These are phyloP conservation scores for Orthosia gracilis DNA, from an alignment of 2,888 invertebrate species.

Conservation along the genomic window DNA sequence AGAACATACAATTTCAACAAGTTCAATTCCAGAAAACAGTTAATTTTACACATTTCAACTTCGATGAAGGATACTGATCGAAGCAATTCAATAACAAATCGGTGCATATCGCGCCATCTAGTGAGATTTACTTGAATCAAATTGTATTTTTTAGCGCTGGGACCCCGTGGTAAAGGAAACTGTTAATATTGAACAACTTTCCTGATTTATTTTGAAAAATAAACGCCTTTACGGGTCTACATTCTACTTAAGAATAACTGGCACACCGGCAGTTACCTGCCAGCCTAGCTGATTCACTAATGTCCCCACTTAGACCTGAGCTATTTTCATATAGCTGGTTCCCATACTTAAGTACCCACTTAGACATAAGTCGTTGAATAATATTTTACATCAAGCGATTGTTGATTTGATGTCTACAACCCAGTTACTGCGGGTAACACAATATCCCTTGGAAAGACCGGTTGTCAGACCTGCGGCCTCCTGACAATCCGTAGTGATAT, in stretches of 20 bases:
- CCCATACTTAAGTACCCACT: conserved; percentile 5
- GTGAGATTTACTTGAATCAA: too few relatives aligned
- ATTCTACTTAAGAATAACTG: conserved; percentile 18
- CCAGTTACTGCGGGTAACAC: background rate
- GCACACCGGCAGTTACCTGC: background rate
- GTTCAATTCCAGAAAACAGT: too few relatives aligned
- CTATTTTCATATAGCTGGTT: conserved; percentile 1
- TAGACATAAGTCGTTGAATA: background rate
- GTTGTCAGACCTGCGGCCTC: background rate
- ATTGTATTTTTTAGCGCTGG: too few relatives aligned
- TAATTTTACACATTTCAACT: too few relatives aligned
- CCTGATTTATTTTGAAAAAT: conserved; percentile 13
- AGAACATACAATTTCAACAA: too few relatives aligned
- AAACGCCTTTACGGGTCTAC: background rate
- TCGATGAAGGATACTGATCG: too few relatives aligned
- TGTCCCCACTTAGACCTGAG: conserved; percentile 17
- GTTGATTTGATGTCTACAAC: too few relatives aligned
- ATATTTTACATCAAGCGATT: background rate
- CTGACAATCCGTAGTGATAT: background rate
- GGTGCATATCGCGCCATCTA: too few relatives aligned
- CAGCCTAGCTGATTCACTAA: conserved; percentile 23
- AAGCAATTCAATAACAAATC: too few relatives aligned
- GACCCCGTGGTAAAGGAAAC: too few relatives aligned
- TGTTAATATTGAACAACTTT: too few relatives aligned
- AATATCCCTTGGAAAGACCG: background rate